A percentile compares a stretch with the other conserved stretches of the same genome.
Evolutionary conservation across 2,113 vertebrate genomes (phyloP).

Genomic region (Anarhynchus alexandrinus): DNA sequence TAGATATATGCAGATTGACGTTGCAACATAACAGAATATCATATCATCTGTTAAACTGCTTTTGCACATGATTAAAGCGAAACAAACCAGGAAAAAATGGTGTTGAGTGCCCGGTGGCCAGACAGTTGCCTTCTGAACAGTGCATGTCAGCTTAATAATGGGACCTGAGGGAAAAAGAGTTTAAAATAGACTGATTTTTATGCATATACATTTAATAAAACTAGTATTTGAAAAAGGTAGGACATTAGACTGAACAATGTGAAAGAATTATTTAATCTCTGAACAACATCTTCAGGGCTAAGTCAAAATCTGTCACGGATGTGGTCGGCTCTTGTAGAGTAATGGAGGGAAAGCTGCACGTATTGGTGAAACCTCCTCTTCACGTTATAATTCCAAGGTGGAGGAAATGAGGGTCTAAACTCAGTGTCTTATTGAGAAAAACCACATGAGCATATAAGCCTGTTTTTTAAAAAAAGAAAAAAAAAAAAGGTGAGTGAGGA

Average conservation of each 20-base stretch:
- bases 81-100: background rate
- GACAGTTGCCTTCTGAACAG: background rate
- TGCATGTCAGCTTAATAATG: conserved; percentile 27
- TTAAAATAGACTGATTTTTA: conserved; percentile 27
- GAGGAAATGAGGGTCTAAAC: background rate
- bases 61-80: background rate
- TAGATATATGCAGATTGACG: background rate
- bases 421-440: background rate
- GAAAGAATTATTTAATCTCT: conserved; percentile 36
- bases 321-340: background rate
- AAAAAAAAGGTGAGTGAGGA: background rate
- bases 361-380: background rate
- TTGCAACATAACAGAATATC: background rate
- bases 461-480: background rate
- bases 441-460: background rate
- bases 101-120: conserved; percentile 1
- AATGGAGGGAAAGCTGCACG: background rate
- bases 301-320: background rate
- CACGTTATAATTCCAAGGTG: background rate
- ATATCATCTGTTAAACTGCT: background rate
- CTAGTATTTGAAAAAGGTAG: background rate
- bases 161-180: conserved; percentile 1
- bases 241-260: background rate
- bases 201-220: conserved; percentile 21
- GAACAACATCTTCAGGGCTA: background rate